These are phyloP conservation scores for Neoarius graeffei DNA, from an alignment of 2,113 vertebrate genomes.

Conservation along the genomic window DNA sequence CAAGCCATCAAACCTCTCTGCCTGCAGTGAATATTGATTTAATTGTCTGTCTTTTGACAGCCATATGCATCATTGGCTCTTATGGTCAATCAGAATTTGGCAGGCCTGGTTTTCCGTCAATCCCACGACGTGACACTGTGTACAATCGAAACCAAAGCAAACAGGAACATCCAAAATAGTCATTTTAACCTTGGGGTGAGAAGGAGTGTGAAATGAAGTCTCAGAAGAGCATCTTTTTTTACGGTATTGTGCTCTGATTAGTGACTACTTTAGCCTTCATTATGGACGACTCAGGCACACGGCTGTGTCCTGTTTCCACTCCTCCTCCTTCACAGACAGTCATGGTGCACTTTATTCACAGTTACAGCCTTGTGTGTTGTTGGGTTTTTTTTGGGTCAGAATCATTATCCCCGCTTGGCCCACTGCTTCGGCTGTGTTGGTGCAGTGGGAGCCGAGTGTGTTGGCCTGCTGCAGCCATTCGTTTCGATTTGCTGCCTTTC, in stretches of 20 bases:
- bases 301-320: neutral
- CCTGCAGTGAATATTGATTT: slow-evolving; percentile 94
- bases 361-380: slow-evolving; percentile 8
- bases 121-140: slow-evolving; percentile 87
- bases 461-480: slow-evolving; percentile 72
- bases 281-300: neutral
- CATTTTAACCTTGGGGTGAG: slow-evolving; percentile 10
- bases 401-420: slow-evolving; percentile 25
- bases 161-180: neutral
- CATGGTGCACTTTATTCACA: slow-evolving; percentile 31
- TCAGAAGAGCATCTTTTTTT: neutral
- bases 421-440: slow-evolving; percentile 55
- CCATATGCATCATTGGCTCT: slow-evolving; percentile 96
- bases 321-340: neutral
- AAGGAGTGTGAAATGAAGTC: neutral
- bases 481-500: slow-evolving; percentile 63
- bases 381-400: slow-evolving; percentile 18
- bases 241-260: slow-evolving; percentile 1
- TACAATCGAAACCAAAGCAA: slow-evolving; percentile 80
- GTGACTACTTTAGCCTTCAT: neutral
- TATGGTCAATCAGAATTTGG: slow-evolving; percentile 93
- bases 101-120: slow-evolving; percentile 90
- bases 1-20: slow-evolving; percentile 89
- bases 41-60: slow-evolving; percentile 97
- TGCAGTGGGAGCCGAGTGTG: slow-evolving; percentile 69